Conservation (phyloP, 1,140 invertebrate genomes). For the Ceratitis capitata region DNA sequence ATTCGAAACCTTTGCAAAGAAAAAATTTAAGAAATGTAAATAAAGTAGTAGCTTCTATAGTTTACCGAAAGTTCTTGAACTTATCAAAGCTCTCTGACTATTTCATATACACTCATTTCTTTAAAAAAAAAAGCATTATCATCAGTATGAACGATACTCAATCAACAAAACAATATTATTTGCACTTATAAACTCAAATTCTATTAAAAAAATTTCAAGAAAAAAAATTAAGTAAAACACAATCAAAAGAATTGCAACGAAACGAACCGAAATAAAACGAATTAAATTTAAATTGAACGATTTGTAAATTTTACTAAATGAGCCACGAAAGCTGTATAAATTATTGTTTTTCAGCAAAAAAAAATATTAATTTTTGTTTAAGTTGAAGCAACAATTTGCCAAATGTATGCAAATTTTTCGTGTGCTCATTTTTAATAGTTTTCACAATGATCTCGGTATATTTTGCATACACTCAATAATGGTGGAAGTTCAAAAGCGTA, state of each 20-base stretch:
- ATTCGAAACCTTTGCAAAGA: no score
- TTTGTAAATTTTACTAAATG: constrained; percentile 42
- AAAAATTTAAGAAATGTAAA: no score
- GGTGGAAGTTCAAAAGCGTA: not conserved
- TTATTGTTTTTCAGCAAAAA: not conserved
- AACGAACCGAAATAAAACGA: constrained; percentile 23
- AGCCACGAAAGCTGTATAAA: constrained; percentile 32
- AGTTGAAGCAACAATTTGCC: not conserved
- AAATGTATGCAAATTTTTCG: constrained; percentile 20
- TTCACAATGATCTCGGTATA: constrained; percentile 65
- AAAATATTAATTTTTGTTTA: not conserved
- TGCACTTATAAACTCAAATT: no score
- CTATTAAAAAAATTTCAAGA: no score
- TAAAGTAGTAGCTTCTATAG: no score
- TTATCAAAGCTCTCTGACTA: no score
- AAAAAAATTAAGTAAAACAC: not conserved
- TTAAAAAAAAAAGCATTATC: no score
- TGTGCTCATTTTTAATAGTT: constrained; percentile 59
- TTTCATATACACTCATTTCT: no score
- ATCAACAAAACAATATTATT: no score
- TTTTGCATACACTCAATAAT: constrained; percentile 50
- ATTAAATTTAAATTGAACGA: constrained; percentile 33
- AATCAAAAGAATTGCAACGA: constrained; percentile 21
- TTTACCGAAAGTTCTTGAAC: no score
- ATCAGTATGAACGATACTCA: not conserved